Evolutionary conservation across 1,140 invertebrate species (phyloP).

Genomic region (Sycophaga agraensis): DNA sequence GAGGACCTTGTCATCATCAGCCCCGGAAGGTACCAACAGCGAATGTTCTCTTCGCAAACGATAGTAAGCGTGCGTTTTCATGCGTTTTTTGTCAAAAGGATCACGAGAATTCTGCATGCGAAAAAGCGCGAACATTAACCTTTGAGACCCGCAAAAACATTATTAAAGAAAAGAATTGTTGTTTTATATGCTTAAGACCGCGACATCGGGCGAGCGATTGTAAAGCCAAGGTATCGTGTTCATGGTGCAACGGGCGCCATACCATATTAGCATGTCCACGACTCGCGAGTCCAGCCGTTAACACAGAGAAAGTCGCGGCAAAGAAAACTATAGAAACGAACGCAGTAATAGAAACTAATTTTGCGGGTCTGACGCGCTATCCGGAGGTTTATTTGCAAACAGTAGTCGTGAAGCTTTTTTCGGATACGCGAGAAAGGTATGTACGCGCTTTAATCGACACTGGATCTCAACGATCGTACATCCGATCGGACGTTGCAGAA

Average conservation of each 20-base stretch:
- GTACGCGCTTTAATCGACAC: slow-evolving; percentile 31
- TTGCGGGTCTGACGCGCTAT: slow-evolving; percentile 22
- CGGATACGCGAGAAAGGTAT: slow-evolving; percentile 18
- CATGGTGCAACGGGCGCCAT: too few species aligned
- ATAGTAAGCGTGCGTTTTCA: neutral
- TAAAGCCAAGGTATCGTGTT: too few species aligned
- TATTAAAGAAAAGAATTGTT: slow-evolving; percentile 13
- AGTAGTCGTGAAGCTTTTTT: slow-evolving; percentile 28
- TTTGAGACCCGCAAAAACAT: slow-evolving; percentile 5
- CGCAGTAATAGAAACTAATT: neutral
- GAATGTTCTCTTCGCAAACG: neutral
- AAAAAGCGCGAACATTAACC: neutral
- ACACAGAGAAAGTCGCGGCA: too few species aligned
- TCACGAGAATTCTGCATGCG: neutral
- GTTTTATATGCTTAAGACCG: too few species aligned
- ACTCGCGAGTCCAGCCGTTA: too few species aligned
- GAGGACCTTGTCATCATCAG: neutral
- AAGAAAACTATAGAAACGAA: too few species aligned
- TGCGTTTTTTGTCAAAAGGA: slow-evolving; percentile 4
- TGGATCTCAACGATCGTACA: slow-evolving; percentile 33
- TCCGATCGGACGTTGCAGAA: slow-evolving; percentile 27
- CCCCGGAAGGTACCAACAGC: slow-evolving; percentile 21
- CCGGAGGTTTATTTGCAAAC: slow-evolving; percentile 33
- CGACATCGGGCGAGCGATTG: too few species aligned
- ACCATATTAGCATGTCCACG: too few species aligned